Conservation (phyloP, 2,113 vertebrate genomes). For the Mola mola region DNA sequence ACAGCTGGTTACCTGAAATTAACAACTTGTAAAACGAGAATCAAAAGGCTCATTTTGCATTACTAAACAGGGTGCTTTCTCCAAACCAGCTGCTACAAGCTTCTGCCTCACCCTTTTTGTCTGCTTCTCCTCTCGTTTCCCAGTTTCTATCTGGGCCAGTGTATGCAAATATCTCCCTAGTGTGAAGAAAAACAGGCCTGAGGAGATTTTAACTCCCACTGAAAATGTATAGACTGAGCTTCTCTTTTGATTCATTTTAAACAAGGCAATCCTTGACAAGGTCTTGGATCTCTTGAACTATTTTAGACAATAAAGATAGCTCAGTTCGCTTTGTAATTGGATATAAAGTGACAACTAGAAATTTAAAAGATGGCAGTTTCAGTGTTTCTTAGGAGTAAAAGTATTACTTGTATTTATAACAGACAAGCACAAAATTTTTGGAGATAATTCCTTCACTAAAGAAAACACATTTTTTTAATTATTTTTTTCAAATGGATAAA, state of each 20-base stretch:
- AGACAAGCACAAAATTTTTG: too few species aligned
- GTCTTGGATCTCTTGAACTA: neutral
- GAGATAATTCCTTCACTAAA: too few species aligned
- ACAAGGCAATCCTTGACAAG: neutral
- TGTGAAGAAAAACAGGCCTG: constrained; percentile 31
- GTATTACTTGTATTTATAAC: too few species aligned
- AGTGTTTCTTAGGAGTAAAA: too few species aligned
- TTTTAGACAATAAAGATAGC: neutral
- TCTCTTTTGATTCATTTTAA: constrained; percentile 3
- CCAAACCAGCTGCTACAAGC: constrained; percentile 60
- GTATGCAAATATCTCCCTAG: constrained; percentile 66
- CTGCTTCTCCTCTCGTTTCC: constrained; percentile 57
- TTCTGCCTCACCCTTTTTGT: constrained; percentile 35
- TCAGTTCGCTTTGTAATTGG: neutral
- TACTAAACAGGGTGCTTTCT: constrained; percentile 24
- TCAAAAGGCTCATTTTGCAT: constrained; percentile 7
- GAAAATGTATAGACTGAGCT: constrained; percentile 13
- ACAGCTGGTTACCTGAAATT: constrained; percentile 25
- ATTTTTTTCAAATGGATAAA: too few species aligned
- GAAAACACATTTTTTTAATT: too few species aligned
- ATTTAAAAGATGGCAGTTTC: neutral
- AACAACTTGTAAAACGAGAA: constrained; percentile 32
- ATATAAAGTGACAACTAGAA: neutral
- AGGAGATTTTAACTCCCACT: constrained; percentile 23
- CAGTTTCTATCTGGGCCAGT: constrained; percentile 66